Conservation (phyloP, 1,140 invertebrate genomes). For the Rhyacophila brunnea region DNA sequence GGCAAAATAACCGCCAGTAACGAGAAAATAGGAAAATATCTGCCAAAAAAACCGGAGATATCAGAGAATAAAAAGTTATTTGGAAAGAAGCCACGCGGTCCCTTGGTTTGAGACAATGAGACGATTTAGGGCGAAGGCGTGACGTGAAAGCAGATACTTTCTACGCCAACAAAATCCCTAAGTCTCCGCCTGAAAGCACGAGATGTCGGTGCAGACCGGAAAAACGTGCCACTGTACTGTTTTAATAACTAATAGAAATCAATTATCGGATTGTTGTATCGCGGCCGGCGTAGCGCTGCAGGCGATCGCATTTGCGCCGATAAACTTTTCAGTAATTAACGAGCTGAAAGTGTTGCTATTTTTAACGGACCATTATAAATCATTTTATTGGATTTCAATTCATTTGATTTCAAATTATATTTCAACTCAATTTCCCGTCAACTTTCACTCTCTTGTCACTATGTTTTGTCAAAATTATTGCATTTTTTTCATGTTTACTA, state of each 20-base stretch:
- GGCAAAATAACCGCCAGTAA: slow-evolving; percentile 28
- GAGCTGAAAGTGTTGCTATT: too few relatives aligned
- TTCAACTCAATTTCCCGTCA: too few relatives aligned
- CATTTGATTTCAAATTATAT: too few relatives aligned
- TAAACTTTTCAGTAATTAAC: too few relatives aligned
- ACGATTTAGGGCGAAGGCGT: slow-evolving; percentile 34
- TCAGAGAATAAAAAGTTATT: slow-evolving; percentile 36
- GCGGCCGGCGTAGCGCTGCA: not conserved
- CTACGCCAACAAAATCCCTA: slow-evolving; percentile 29
- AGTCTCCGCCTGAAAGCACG: not conserved
- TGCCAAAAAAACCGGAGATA: slow-evolving; percentile 31
- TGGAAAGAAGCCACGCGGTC: slow-evolving; percentile 35
- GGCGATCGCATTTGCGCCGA: too few relatives aligned
- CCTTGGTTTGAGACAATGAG: slow-evolving; percentile 34
- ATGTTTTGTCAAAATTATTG: too few relatives aligned
- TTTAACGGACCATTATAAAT: too few relatives aligned
- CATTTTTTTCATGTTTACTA: too few relatives aligned
- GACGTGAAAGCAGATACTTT: slow-evolving; percentile 32
- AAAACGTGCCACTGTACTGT: slow-evolving; percentile 20
- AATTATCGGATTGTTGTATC: slow-evolving; percentile 13
- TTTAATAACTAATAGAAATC: slow-evolving; percentile 30
- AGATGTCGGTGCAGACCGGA: not conserved
- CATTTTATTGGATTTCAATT: too few relatives aligned
- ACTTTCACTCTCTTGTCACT: too few relatives aligned
- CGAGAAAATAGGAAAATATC: slow-evolving; percentile 32